A percentile compares a stretch with the other conserved stretches of the same genome.
These are phyloP conservation scores for Podabrus alpinus DNA, from an alignment of 2,888 invertebrate species.

Conservation along the genomic window DNA sequence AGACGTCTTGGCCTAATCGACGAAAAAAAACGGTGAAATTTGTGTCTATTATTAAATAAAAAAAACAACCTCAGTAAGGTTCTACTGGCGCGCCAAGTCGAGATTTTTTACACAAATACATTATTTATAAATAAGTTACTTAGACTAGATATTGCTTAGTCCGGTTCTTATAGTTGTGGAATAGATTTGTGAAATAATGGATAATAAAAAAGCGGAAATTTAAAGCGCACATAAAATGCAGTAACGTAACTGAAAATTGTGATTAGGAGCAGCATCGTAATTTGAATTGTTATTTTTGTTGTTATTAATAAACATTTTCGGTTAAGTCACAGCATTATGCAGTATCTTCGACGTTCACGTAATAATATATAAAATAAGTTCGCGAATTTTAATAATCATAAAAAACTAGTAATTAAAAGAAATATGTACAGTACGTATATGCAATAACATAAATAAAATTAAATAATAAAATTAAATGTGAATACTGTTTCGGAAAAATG, in stretches of 20 bases:
- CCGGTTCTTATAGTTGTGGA: slow-evolving; percentile 12
- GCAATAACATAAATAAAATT: slow-evolving; percentile 25
- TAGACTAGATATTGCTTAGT: slow-evolving; percentile 26
- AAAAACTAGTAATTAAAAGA: slow-evolving; percentile 13
- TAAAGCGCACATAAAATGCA: slow-evolving; percentile 1
- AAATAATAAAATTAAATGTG: slow-evolving; percentile 11
- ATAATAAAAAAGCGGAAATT: slow-evolving; percentile 1
- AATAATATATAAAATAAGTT: not conserved
- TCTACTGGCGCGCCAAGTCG: not conserved
- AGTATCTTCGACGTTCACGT: slow-evolving; percentile 1
- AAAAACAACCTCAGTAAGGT: not conserved
- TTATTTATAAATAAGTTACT: slow-evolving; percentile 12
- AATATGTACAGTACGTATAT: slow-evolving; percentile 25
- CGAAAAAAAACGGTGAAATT: not conserved
- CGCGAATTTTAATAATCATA: slow-evolving; percentile 3
- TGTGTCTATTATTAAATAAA: not conserved
- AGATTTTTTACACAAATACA: not conserved
- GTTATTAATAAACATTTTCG: not conserved
- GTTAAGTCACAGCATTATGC: slow-evolving; percentile 3
- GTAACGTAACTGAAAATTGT: slow-evolving; percentile 4
- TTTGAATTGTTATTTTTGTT: not conserved
- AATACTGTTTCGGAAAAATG: slow-evolving; percentile 24
- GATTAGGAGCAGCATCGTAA: not conserved
- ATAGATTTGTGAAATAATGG: slow-evolving; percentile 6
- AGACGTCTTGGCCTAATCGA: not conserved